Base-by-base conservation (phyloP, 2,888 invertebrate genomes). In the Tuberolachnus salignus region DNA sequence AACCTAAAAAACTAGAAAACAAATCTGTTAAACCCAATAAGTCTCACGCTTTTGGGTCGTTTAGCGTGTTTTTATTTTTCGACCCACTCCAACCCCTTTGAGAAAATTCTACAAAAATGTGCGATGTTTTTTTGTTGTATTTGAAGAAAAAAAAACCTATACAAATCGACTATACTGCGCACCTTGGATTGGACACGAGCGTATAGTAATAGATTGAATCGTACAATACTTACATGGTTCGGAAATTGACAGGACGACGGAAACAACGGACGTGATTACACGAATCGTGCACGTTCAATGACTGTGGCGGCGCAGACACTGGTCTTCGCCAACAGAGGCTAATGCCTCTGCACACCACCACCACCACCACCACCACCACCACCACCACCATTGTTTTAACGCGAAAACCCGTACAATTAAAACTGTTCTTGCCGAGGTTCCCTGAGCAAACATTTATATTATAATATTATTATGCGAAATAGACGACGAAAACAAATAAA, bases 321-420 rank as follows among this genome's bases (percentile, higher is more conserved):
- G 51, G 51, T 69, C 67, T 34, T 69, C 51, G 51, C 26, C 16
- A 34, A 21, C 67, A 23, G 34, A 69, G 67, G 26, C 51, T 51
- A 67, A 51, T 51, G 51, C 8, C 67, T 53, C 34, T 53, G 14
- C 34, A 69, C 6, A 34, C 34, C 34, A 34, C 67, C 67, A 67
- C 67, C 67, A 67, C 67, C 26, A 26, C 53, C 53, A 9, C 9
- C 10, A 10, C 53, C 53, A 10, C 53, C 53, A 19, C 53, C 53
- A n/a, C n/a, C 19, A 9, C 21, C 3, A 55, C 21, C 46, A 13
- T 46, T 46, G 10, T 13, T 10, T 46, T 46, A 8, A 13, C 46
- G 34, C 6, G 34, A 34, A 46, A 46, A 46, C 46, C 46, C 10
- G 34, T 34, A 34, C 3, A 3, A 34, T 34, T 55, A 55, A 11